phyloP scores from a whole-genome alignment of 2,113 vertebrate genomes.

The Pogonocichla stellata region DNA sequence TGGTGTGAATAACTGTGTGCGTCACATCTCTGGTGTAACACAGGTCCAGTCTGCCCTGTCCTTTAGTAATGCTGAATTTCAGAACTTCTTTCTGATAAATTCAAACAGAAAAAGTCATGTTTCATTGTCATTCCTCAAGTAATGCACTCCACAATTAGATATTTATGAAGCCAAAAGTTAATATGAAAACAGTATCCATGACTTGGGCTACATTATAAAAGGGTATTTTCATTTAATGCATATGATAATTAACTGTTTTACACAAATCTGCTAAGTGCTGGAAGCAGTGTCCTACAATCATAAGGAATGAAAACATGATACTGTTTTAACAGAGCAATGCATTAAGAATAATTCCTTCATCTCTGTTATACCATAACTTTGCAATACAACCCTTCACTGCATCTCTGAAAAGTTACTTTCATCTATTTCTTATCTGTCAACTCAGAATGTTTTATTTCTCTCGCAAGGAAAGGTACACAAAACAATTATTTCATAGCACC shows the following conservation, averaged over 20 bases:
- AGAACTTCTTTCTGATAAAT: not conserved
- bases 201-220: not conserved
- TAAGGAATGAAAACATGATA: not conserved
- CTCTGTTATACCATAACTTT: not conserved
- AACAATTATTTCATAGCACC: not conserved
- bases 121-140: not conserved
- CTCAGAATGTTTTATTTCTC: not conserved
- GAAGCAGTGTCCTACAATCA: not conserved
- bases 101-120: not conserved
- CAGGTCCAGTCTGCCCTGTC: not conserved
- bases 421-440: not conserved
- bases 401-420: not conserved
- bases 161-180: not conserved
- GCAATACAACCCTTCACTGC: not conserved
- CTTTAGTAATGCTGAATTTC: not conserved
- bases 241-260: not conserved
- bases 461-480: not conserved
- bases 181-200: not conserved
- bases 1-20: not conserved
- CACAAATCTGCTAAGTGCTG: not conserved
- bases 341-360: not conserved
- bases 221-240: not conserved
- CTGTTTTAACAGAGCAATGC: not conserved
- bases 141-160: not conserved
- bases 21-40: rapidly evolving